A percentile compares a stretch with the other conserved stretches of the same genome.
Evolutionary conservation across 2,797 vertebrate species (phyloP).

Genomic region (Pipistrellus pygmaeus): DNA sequence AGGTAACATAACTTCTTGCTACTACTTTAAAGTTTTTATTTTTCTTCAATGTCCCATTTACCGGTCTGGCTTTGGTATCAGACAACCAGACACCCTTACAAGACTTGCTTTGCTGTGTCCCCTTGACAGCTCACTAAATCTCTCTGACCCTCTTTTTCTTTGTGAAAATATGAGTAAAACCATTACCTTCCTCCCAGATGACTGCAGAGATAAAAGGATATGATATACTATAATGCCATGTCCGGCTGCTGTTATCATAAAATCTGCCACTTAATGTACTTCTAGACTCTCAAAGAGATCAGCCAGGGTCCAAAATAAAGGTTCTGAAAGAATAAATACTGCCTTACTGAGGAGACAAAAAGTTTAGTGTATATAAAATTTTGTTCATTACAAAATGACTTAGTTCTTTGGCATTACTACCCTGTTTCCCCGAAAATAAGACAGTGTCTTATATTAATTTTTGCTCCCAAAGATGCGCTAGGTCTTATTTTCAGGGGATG

Average conservation of each 20-base stretch:
- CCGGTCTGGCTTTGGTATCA: background rate
- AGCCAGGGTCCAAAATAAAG: background rate
- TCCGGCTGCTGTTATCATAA: background rate
- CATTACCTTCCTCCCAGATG: background rate
- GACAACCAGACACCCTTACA: background rate
- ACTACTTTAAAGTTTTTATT: background rate
- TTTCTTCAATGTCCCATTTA: background rate
- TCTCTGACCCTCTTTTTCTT: background rate
- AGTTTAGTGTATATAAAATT: background rate
- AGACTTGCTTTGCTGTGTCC: background rate
- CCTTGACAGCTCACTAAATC: background rate
- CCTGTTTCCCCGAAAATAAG: no score
- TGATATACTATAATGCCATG: background rate
- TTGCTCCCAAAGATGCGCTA: no score
- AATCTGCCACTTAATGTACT: background rate
- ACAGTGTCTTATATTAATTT: no score
- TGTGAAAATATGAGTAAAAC: background rate
- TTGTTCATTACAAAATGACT: constrained; percentile 23
- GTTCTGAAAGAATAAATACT: constrained; percentile 22
- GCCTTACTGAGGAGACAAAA: constrained; percentile 52
- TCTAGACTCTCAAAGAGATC: background rate
- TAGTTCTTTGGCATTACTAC: constrained; percentile 9
- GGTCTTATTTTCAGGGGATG: no score
- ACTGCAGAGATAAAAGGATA: background rate
- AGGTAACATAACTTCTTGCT: background rate